Percentiles rank a stretch among this genome's conserved stretches.
phyloP scores from a whole-genome alignment of 30 jellyfish, hydroid and myxozoan genomes.

The Haliclystus octoradiatus region DNA sequence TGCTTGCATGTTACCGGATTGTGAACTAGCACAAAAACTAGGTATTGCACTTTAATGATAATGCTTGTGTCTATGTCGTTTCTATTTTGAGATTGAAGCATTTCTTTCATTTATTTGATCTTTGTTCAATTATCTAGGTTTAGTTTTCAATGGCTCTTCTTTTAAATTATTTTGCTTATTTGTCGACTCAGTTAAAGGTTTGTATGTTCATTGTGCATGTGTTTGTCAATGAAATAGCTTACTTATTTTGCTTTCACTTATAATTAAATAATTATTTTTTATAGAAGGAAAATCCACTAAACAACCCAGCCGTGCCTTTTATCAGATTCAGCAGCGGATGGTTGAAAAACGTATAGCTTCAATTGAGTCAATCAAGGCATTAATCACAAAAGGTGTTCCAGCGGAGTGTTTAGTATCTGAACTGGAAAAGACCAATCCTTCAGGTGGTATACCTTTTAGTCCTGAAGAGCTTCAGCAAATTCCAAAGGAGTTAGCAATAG shows the following conservation, averaged over 20 bases:
- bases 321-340: background rate
- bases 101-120: no score
- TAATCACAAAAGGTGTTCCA: background rate
- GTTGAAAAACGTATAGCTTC: background rate
- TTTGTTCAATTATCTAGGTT: no score
- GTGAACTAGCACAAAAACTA: constrained; percentile 45
- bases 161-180: no score
- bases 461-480: background rate
- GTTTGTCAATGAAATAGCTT: no score
- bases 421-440: background rate
- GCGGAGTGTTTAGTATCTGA: background rate
- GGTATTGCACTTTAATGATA: no score
- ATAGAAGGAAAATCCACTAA: background rate
- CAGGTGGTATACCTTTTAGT: background rate
- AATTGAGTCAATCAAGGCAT: constrained; percentile 1
- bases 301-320: background rate
- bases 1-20: constrained; percentile 50
- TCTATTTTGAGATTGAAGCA: no score
- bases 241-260: no score
- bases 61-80: no score
- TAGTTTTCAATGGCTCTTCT: no score
- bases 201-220: no score
- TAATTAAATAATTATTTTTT: no score
- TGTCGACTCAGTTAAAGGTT: no score
- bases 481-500: background rate